Conservation (phyloP, 2,888 invertebrate genomes). For the Calliopum simillimum region DNA sequence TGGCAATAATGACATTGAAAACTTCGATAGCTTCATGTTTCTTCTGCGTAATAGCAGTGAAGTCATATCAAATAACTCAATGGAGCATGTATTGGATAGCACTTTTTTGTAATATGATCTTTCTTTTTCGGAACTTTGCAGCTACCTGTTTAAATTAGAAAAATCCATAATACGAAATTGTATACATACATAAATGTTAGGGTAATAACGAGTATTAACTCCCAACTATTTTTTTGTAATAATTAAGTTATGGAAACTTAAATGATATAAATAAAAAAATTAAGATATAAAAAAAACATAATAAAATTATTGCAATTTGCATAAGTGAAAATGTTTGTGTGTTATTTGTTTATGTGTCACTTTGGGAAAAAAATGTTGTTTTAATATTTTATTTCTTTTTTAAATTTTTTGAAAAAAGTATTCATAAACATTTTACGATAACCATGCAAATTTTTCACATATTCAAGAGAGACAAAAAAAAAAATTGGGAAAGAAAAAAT, state of each 20-base stretch:
- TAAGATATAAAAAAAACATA: neutral
- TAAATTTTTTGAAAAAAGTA: neutral
- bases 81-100: too few species aligned
- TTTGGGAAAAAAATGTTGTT: constrained; percentile 22
- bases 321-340: constrained; percentile 43
- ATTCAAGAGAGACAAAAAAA: constrained; percentile 42
- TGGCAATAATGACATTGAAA: too few species aligned
- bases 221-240: too few species aligned
- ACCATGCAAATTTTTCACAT: constrained; percentile 67
- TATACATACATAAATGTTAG: too few species aligned
- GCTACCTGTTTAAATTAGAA: too few species aligned
- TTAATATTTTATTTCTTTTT: constrained; percentile 27
- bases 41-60: too few species aligned
- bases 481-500: neutral
- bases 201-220: too few species aligned
- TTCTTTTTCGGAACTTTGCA: too few species aligned
- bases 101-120: too few species aligned
- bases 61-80: too few species aligned
- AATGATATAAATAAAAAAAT: neutral
- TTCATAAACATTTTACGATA: constrained; percentile 52
- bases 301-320: constrained; percentile 22
- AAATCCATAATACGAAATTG: too few species aligned
- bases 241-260: neutral
- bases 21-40: too few species aligned
- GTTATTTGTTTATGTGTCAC: constrained; percentile 10